A percentile compares a stretch with the other conserved stretches of the same genome.
These are phyloP conservation scores for Pampusana beccarii DNA, from an alignment of 2,113 vertebrate species.

Conservation along the genomic window DNA sequence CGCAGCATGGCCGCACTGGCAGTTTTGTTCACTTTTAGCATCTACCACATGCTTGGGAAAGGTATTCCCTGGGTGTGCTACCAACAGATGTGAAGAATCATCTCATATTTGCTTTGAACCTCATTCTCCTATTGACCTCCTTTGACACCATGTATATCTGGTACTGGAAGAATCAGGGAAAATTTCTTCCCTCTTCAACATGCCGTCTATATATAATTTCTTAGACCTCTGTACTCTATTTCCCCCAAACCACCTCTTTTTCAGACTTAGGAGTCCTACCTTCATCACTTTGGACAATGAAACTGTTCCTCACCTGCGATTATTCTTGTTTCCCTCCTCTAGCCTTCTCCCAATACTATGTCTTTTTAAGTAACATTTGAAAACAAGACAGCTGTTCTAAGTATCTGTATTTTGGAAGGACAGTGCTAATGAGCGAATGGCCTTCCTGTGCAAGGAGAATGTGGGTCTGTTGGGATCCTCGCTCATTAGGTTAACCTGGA, in stretches of 20 bases:
- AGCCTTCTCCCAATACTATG: neutral
- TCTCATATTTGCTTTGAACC: neutral
- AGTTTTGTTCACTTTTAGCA: neutral
- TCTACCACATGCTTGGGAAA: neutral
- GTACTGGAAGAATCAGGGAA: neutral
- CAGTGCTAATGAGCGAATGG: neutral
- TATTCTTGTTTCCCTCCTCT: neutral
- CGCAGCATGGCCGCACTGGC: neutral
- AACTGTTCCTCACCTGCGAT: neutral
- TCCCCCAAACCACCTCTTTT: neutral
- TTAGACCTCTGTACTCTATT: neutral
- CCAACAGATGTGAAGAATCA: neutral
- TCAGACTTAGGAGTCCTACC: neutral
- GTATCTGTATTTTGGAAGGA: neutral
- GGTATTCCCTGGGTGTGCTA: neutral
- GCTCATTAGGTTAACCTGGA: neutral
- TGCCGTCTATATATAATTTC: fast-evolving
- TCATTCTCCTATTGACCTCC: neutral
- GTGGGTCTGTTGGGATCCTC: neutral
- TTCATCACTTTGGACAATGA: neutral
- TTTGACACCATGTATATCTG: neutral
- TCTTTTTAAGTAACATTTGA: neutral
- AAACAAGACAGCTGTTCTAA: neutral
- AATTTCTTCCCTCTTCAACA: neutral
- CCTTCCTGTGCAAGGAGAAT: neutral